Conservation (phyloP, 2,797 vertebrate genomes). For the Xenentodon cancila region DNA sequence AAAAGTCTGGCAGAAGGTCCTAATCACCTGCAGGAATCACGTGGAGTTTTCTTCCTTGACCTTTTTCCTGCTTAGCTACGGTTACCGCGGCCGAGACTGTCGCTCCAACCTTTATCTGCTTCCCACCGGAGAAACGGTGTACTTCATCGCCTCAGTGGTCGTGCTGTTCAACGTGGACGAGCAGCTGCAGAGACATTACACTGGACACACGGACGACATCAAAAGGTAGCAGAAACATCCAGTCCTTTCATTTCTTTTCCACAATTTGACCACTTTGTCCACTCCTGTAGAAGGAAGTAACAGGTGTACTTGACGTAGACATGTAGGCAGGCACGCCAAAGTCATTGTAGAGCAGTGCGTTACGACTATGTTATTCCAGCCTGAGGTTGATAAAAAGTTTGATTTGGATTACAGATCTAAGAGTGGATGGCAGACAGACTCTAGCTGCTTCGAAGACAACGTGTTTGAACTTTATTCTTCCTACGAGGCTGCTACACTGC, state of each 20-base stretch:
- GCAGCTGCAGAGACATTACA: conserved; percentile 95
- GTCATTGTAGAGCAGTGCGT: background rate
- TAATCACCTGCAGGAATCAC: background rate
- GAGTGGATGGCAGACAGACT: conserved; percentile 9
- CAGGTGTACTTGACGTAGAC: too few species aligned
- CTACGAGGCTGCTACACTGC: conserved; percentile 1
- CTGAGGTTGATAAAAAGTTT: conserved; percentile 30
- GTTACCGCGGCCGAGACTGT: conserved; percentile 96
- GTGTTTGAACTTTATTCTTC: conserved; percentile 17
- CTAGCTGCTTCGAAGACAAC: conserved; percentile 31
- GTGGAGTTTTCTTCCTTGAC: conserved; percentile 56
- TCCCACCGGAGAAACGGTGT: conserved; percentile 97
- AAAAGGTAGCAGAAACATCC: conserved; percentile 89
- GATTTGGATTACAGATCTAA: conserved; percentile 39
- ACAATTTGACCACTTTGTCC: background rate
- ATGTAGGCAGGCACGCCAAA: background rate
- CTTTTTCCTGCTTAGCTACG: conserved; percentile 82
- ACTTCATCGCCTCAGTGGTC: conserved; percentile 97
- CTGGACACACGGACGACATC: conserved; percentile 95
- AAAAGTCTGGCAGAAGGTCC: background rate
- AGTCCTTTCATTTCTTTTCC: background rate
- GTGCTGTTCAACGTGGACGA: conserved; percentile 97
- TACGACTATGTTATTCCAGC: conserved; percentile 8
- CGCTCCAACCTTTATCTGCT: conserved; percentile 96
- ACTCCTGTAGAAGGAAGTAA: too few species aligned